Percentiles rank a stretch among this genome's conserved stretches.
Evolutionary conservation across 2,113 vertebrate species (phyloP).

Genomic region (Ptyas mucosa): DNA sequence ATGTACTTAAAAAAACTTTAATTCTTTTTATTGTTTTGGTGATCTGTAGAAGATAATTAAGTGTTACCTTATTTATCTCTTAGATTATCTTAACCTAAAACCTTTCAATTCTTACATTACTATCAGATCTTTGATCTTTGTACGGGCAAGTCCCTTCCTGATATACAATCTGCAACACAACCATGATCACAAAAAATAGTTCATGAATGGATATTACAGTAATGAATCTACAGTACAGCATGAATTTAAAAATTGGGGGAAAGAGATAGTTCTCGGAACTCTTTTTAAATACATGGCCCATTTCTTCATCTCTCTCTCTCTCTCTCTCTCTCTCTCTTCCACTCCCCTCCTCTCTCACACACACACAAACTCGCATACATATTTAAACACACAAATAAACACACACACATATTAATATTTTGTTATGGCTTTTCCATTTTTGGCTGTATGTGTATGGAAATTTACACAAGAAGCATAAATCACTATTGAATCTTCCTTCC

Average conservation of each 20-base stretch:
- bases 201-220: background rate
- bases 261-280: background rate
- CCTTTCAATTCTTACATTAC: background rate
- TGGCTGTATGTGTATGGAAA: background rate
- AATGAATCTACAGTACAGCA: no score
- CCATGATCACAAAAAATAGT: background rate
- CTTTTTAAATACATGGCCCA: background rate
- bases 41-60: background rate
- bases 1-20: background rate
- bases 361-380: background rate
- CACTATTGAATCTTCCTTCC: background rate
- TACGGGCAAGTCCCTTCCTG: background rate
- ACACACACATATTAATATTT: background rate
- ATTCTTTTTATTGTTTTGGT: background rate
- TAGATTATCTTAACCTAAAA: background rate
- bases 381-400: background rate
- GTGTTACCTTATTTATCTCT: background rate
- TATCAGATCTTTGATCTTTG: background rate
- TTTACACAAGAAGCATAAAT: background rate
- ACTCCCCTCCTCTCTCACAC: no score
- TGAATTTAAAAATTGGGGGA: background rate
- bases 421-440: background rate
- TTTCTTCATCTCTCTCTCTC: background rate
- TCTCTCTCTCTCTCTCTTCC: background rate
- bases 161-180: background rate